Evolutionary conservation across 2,113 vertebrate genomes (phyloP).

Genomic region (Clarias gariepinus): DNA sequence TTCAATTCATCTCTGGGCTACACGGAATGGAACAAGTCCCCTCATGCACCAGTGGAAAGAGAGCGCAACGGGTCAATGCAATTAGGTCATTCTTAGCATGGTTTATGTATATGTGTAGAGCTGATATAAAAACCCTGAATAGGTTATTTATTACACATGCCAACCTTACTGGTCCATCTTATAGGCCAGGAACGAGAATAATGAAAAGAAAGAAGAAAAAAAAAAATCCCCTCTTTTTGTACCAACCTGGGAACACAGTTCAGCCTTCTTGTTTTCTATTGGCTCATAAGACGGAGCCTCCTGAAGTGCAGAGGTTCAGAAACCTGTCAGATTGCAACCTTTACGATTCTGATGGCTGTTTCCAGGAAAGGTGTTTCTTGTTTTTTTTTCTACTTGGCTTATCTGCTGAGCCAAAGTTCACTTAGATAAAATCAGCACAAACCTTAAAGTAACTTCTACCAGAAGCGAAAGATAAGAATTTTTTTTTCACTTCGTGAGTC

Average conservation of each 20-base stretch:
- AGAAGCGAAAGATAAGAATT: not conserved
- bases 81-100: too few species aligned
- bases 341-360: not conserved
- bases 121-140: too few species aligned
- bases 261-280: not conserved
- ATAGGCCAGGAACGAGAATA: not conserved
- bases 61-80: too few species aligned
- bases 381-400: not conserved
- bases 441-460: not conserved
- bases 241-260: too few species aligned
- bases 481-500: not conserved
- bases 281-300: not conserved
- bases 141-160: too few species aligned
- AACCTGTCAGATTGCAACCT: not conserved
- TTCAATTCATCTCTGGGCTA: not conserved
- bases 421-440: not conserved
- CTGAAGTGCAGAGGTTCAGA: not conserved
- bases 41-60: not conserved
- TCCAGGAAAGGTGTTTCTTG: not conserved
- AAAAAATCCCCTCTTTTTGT: not conserved
- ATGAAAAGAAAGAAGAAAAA: too few species aligned
- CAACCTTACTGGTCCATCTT: not conserved
- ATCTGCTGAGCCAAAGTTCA: not conserved
- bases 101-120: too few species aligned
- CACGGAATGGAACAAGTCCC: not conserved